These are phyloP conservation scores for Burhinus oedicnemus DNA, from an alignment of 2,113 vertebrate species.

Conservation along the genomic window DNA sequence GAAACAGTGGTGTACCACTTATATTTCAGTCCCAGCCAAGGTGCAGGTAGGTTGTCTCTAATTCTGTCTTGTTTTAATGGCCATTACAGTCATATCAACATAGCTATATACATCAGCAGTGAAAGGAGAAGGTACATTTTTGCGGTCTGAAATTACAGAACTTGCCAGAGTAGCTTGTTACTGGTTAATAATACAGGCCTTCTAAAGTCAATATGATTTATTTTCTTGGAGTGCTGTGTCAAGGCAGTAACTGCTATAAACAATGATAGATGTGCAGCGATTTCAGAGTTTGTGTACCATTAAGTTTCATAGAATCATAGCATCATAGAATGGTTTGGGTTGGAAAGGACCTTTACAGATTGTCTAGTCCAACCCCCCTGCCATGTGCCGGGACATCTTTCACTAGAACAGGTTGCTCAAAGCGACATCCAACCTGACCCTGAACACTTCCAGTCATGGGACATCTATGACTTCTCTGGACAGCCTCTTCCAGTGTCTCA, in stretches of 20 bases:
- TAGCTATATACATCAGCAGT: not conserved
- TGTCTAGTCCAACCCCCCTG: fast-evolving
- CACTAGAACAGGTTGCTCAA: not conserved
- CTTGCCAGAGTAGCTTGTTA: not conserved
- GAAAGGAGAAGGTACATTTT: not conserved
- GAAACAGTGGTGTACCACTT: not conserved
- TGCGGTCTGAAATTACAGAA: not conserved
- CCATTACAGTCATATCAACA: not conserved
- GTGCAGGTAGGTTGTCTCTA: not conserved
- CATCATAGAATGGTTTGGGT: not conserved
- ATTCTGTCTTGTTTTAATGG: not conserved
- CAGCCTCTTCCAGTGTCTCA: not conserved
- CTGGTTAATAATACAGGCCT: not conserved
- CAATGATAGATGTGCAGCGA: not conserved
- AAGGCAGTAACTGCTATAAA: not conserved
- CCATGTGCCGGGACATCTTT: not conserved
- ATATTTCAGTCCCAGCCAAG: not conserved
- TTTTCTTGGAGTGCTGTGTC: not conserved
- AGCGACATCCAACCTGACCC: fast-evolving
- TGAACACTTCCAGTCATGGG: not conserved
- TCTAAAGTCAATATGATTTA: not conserved
- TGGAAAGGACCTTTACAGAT: not conserved
- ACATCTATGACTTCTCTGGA: not conserved
- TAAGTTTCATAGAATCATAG: not conserved
- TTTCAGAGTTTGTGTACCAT: not conserved